Evolutionary conservation across 2,888 invertebrate genomes (phyloP).

Genomic region (Synergus laeviventris): DNA sequence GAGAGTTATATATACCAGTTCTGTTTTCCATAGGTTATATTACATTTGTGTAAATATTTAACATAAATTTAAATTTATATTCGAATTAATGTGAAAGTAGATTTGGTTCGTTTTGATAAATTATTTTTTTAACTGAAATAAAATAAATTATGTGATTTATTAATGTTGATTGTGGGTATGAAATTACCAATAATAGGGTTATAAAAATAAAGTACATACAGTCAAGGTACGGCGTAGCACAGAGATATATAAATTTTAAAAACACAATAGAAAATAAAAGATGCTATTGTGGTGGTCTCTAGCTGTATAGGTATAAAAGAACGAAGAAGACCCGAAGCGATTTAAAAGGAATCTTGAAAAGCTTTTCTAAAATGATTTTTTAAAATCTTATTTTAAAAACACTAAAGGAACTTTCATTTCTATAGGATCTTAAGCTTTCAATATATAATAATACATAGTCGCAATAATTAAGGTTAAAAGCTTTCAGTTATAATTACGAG

Average conservation of each 20-base stretch:
- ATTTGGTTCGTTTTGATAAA: slow-evolving; percentile 23
- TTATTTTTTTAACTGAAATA: background rate
- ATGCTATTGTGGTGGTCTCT: slow-evolving; percentile 25
- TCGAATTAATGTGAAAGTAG: slow-evolving; percentile 16
- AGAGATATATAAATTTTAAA: slow-evolving; percentile 35
- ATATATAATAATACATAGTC: background rate
- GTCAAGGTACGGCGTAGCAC: background rate
- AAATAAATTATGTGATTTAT: slow-evolving; percentile 6
- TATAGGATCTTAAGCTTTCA: background rate
- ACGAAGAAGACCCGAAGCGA: slow-evolving; percentile 5
- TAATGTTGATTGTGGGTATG: background rate
- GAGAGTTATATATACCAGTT: slow-evolving; percentile 7
- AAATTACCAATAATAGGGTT: slow-evolving; percentile 35
- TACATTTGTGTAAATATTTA: slow-evolving; percentile 34
- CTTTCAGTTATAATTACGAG: too few relatives aligned
- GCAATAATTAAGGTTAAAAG: too few relatives aligned
- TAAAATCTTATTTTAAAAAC: background rate
- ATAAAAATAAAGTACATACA: slow-evolving; percentile 26
- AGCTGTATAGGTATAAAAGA: slow-evolving; percentile 4
- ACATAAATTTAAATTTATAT: slow-evolving; percentile 37
- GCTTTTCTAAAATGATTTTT: slow-evolving; percentile 12
- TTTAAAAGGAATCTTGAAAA: slow-evolving; percentile 1
- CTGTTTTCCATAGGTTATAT: slow-evolving; percentile 21
- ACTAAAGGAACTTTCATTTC: background rate
- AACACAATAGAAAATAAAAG: slow-evolving; percentile 26